Base-by-base conservation (phyloP, 1,140 invertebrate genomes). In the Bathynomus jamesi region DNA sequence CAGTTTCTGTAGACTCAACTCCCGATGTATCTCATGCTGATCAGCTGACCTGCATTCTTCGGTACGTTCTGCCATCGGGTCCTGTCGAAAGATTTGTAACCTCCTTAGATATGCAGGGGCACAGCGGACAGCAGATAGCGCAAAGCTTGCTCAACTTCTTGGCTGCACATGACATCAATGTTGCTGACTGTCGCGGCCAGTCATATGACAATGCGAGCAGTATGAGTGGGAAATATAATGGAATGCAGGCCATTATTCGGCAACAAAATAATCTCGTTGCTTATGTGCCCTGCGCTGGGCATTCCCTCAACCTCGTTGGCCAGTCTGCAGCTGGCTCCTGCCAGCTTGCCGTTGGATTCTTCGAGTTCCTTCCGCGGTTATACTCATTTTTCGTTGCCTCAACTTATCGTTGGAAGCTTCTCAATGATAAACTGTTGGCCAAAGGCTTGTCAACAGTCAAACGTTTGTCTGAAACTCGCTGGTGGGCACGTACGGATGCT, bases 1-100 rank as follows among this genome's bases (percentile, higher is more conserved):
- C 70, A 40, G 72, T 79, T n/a, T 79, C 73, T 67, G 60, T 79
- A 24, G 78, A 78, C 40, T 72, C 70, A 21, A 76, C 78, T 46
- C 78, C 78, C 60, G 73, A 79, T 69, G 64, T 72, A 29, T 69
- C 61, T 17, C 70, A 78, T 65, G 66, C 70, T 29, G 78, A 79
- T 70, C 75, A 79, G 46, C 70, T 77, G 11, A 68, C 65, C 28
- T 65, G 67, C 31, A 66, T 76, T 4, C 53, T 79, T 13, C 71
- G 78, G 60, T 79, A 76, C 69, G 61, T 75, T 25, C 27, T 30
- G 60, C 61, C 72, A 29, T 31, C 61, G 21, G 24, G 5, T 8
- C 72, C 72, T 61, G 65, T 69, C 7, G 74, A 75, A 30, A 21
- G 74, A 71, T 75, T 70, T 69, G 27, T 70, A 30, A 74, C 5